A percentile compares a stretch with the other conserved stretches of the same genome.
These are phyloP conservation scores for Dicaeum eximium DNA, from an alignment of 2,113 vertebrate species.

Conservation along the genomic window DNA sequence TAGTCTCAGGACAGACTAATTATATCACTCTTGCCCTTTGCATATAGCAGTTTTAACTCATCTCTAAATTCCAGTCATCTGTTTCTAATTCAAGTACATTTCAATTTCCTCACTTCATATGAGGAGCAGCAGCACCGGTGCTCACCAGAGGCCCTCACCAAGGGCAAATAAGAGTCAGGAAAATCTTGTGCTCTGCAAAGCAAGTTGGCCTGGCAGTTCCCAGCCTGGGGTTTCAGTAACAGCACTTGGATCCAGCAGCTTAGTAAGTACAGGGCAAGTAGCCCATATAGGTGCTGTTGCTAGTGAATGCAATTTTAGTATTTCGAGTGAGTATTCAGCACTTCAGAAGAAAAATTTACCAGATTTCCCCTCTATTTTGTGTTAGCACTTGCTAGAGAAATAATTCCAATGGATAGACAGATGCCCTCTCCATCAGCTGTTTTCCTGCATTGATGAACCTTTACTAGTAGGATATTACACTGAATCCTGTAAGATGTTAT, in stretches of 20 bases:
- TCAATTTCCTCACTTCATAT: slow-evolving; percentile 50
- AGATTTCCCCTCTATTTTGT: not conserved
- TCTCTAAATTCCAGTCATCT: slow-evolving; percentile 54
- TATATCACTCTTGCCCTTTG: slow-evolving; percentile 31
- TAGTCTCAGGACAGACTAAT: slow-evolving; percentile 11
- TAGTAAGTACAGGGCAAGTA: not conserved
- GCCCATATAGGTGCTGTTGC: not conserved
- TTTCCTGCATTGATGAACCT: not conserved
- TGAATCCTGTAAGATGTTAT: not conserved
- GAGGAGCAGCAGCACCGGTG: slow-evolving; percentile 11
- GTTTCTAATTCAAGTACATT: slow-evolving; percentile 51
- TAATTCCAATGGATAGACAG: not conserved
- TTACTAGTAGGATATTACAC: not conserved
- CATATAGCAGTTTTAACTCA: slow-evolving; percentile 48
- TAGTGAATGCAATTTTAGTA: not conserved
- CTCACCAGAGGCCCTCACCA: not conserved
- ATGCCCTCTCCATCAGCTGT: not conserved
- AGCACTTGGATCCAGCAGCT: not conserved
- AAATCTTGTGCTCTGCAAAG: not conserved
- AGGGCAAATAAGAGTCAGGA: slow-evolving; percentile 11
- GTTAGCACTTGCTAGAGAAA: not conserved
- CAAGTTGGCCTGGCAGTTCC: not conserved
- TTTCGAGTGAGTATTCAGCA: not conserved
- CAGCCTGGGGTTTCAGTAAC: not conserved
- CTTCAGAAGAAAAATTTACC: not conserved